Evolutionary conservation across 2,888 invertebrate species (phyloP).

Genomic region (Orchesellides sinensis): DNA sequence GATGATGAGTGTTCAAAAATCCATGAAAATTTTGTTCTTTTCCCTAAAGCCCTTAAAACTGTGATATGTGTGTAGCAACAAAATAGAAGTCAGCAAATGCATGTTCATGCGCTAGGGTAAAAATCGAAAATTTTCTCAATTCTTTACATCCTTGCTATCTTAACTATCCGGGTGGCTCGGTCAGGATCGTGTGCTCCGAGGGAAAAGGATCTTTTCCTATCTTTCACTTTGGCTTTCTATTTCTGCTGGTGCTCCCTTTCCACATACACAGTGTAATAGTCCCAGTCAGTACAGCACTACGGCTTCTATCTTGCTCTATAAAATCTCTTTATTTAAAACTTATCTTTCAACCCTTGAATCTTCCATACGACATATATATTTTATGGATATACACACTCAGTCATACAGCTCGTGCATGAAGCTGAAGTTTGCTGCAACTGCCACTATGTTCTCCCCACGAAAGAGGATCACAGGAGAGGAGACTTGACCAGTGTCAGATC

Average conservation of each 20-base stretch:
- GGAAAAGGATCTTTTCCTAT: conserved; percentile 63
- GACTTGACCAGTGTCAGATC: conserved; percentile 56
- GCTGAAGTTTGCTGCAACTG: conserved; percentile 3
- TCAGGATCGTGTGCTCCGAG: conserved; percentile 59
- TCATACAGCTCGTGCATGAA: conserved; percentile 27
- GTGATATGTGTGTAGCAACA: conserved; percentile 52
- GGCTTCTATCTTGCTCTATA: conserved; percentile 29
- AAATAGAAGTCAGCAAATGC: conserved; percentile 64
- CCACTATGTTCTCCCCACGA: conserved; percentile 24
- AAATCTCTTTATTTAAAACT: conserved; percentile 38
- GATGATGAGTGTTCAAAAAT: conserved; percentile 58
- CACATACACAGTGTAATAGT: conserved; percentile 38
- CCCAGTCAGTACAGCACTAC: conserved; percentile 49
- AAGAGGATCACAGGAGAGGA: conserved; percentile 8
- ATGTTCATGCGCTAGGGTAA: conserved; percentile 73
- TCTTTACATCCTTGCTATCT: conserved; percentile 60
- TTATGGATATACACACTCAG: not conserved
- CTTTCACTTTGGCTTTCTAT: conserved; percentile 51
- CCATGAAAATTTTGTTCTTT: conserved; percentile 63
- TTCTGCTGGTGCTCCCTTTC: conserved; percentile 53
- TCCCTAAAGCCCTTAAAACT: conserved; percentile 50
- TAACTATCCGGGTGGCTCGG: conserved; percentile 48
- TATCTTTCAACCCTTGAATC: conserved; percentile 41
- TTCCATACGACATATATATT: too few relatives aligned
- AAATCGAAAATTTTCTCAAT: conserved; percentile 72